A percentile compares a stretch with the other conserved stretches of the same genome.
phyloP scores from a whole-genome alignment of 23 tunicate species.

The Oikopleura dioica region DNA sequence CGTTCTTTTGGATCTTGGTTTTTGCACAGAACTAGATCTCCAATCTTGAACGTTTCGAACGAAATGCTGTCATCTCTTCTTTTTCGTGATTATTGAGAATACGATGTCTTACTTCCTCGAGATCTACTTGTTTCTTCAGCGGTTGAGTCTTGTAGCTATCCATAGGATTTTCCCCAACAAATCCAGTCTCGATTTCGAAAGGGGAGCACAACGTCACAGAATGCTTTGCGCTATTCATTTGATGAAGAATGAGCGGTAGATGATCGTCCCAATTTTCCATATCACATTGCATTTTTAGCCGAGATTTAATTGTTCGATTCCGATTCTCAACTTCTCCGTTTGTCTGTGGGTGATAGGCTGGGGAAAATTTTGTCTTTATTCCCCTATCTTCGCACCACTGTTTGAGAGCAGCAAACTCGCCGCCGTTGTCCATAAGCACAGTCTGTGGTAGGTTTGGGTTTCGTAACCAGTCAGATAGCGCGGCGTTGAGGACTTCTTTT shows the following conservation, averaged over 20 bases:
- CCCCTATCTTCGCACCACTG: neutral
- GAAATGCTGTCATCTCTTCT: too few species aligned
- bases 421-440: neutral
- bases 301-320: neutral
- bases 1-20: too few species aligned
- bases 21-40: too few species aligned
- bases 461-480: too few species aligned
- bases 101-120: too few species aligned
- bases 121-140: too few species aligned
- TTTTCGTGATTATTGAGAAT: too few species aligned
- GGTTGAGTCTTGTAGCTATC: too few species aligned
- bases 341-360: neutral
- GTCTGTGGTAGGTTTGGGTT: neutral
- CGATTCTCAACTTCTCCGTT: neutral
- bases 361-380: neutral
- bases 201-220: neutral
- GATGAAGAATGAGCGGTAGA: neutral
- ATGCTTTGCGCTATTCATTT: neutral
- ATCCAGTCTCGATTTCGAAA: conserved; percentile 5
- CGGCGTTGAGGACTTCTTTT: neutral
- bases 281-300: neutral
- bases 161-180: too few species aligned
- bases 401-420: neutral
- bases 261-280: neutral
- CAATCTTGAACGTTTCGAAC: too few species aligned